Conservation (phyloP, 2,113 vertebrate species). For the Vombatus ursinus region DNA sequence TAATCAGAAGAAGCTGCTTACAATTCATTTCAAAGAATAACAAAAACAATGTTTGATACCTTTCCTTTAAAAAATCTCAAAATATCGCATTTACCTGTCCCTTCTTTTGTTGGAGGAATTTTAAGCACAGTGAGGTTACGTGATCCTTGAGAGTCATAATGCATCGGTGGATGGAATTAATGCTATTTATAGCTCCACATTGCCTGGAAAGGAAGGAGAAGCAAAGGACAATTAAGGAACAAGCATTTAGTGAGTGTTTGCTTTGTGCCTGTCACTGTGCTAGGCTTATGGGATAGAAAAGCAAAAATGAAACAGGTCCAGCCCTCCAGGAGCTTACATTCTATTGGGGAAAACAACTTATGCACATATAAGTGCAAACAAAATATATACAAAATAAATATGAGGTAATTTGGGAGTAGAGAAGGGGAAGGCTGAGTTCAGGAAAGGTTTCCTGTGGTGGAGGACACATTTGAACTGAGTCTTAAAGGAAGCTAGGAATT, state of each 20-base stretch:
- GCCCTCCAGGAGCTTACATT: neutral
- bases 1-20: conserved; percentile 47
- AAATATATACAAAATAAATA: neutral
- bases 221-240: neutral
- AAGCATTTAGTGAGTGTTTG: neutral
- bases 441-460: neutral
- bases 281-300: neutral
- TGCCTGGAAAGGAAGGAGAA: neutral
- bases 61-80: conserved; percentile 41
- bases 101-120: neutral
- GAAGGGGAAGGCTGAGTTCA: neutral
- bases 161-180: neutral
- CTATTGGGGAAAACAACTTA: neutral
- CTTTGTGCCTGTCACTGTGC: neutral
- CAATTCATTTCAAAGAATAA: conserved; percentile 55
- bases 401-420: neutral
- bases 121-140: neutral
- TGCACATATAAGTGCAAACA: neutral
- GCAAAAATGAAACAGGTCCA: neutral
- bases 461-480: neutral
- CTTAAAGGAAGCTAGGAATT: neutral
- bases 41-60: conserved; percentile 47
- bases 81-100: conserved; percentile 2
- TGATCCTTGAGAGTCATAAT: neutral
- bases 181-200: neutral